Evolutionary conservation across 2,797 vertebrate genomes (phyloP), one percentile per base, ranked within the genome.

Genomic region (Philypnodon macrostomus): DNA sequence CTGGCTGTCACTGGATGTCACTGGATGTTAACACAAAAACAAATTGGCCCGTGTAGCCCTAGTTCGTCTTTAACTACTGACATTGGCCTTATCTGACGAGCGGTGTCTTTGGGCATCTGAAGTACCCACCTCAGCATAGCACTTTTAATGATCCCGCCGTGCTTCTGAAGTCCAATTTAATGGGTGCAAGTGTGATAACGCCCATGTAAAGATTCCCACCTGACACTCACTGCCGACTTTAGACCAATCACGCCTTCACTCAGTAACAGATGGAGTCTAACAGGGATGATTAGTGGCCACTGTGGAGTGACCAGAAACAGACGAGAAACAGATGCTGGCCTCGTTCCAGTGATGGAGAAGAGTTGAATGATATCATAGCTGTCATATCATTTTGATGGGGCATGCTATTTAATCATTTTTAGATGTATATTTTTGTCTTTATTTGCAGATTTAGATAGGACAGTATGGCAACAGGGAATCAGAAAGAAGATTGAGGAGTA

Each of bases 151-250:
- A 80, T 77, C 68, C 60, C 46, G 48, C 41, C 39, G 35, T 59
- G 54, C 33, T 52, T 64, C 65, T 53, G 50, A 67, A 70, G 66
- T 71, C 32, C 15, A 47, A 31, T 77, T 80, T 83, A 83, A 84
- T 76, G 63, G 73, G 65, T 39, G 73, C 53, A 78, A 65, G 78
- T 81, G 75, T 68, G 71, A 84, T 72, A 73, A 77, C 70, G 63
- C 62, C 68, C 51, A 51, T 58, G 67, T 74, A 46, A 67, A 70
- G 65, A 79, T 58, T 70, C 53, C 63, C 68, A 73, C 73, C 68
- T 69, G 67, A 76, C 70, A 79, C 65, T 68, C 61, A 58, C 61
- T 52, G 60, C 58, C 70, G 51, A 48, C 53, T 75, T 61, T 44
- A 49, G 37, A 50, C 52, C 57, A 11, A 55, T 62, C 70, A 47